phyloP scores from a whole-genome alignment of 2,797 vertebrate species.

The Numenius phaeopus region DNA sequence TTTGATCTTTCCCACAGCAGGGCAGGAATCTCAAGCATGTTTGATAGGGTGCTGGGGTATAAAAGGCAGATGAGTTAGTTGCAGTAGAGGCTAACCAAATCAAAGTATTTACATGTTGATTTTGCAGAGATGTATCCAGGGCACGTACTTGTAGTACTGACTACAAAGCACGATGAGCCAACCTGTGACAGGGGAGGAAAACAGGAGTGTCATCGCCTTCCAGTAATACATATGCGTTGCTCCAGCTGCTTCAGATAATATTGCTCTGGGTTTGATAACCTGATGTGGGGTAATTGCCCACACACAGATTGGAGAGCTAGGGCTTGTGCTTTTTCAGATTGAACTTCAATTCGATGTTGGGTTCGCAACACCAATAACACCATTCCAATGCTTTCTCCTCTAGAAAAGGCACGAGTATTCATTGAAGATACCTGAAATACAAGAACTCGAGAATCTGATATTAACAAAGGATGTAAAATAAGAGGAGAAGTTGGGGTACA shows the following conservation, averaged over 20 bases:
- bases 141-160: not conserved
- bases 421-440: not conserved
- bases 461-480: not conserved
- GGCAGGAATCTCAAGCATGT: too few relatives aligned
- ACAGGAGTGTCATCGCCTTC: not conserved
- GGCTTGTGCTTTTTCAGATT: not conserved
- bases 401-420: not conserved
- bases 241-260: not conserved
- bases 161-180: not conserved
- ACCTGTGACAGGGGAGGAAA: not conserved
- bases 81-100: not conserved
- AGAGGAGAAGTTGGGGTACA: not conserved
- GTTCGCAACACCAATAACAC: not conserved
- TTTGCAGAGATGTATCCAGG: not conserved
- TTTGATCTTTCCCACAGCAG: too few relatives aligned
- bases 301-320: not conserved
- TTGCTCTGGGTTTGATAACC: not conserved
- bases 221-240: rapidly evolving
- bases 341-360: not conserved
- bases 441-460: not conserved
- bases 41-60: too few relatives aligned
- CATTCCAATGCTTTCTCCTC: not conserved
- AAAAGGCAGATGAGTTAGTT: not conserved
- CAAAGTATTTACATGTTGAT: not conserved
- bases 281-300: not conserved